Base-by-base conservation (phyloP, 2,797 vertebrate species). In the Gymnoscopelus microlampas region DNA sequence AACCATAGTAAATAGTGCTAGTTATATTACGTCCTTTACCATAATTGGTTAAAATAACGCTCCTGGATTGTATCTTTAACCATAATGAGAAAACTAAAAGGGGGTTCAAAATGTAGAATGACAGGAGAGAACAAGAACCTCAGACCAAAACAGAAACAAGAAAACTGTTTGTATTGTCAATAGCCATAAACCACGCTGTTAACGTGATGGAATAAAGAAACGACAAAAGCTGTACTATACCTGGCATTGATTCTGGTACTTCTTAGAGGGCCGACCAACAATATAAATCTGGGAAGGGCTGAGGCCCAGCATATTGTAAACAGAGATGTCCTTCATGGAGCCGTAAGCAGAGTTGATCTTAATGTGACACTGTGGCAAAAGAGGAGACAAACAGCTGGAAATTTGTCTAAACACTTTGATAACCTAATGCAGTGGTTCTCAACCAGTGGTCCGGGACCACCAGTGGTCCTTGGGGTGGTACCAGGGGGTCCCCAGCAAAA, bases 301-400 rank as follows among this genome's bases (percentile, higher is more conserved):
- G 75, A 99, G 93, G 54, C 96, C 96, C 75, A 99, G 94, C 89
- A 97, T 96, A 63, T 94, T 97, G 91, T 99, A 99, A 87, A 99
- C 97, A 0, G 96, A 98, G 93, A 99, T 98, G 90, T 99, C 98
- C 92, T 99, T 99, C 88, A 97, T 97, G 84, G 97, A 99, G 74
- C 97, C 97, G 0, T 99, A 99, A 11, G 97, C 95, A 0, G 97
- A 97, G 66, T 95, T 97, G 91, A 99, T 98, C 91, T 96, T 98
- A 92, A 99, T 98, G 92, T 98, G 97, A 91, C 97, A 98, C 97
- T 99, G 19, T 19, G 84, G 53, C 53, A 39, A 83, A 63, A 79
- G 26, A 76, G 60, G 62, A 78, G 74, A 82, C 24, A 80, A 74
- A 32, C 51, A 67, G 23, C 61, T 55, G 5, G 64, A 62, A 35